These are phyloP conservation scores for Platysternon megacephalum DNA, from an alignment of 2,113 vertebrate genomes.

Conservation along the genomic window DNA sequence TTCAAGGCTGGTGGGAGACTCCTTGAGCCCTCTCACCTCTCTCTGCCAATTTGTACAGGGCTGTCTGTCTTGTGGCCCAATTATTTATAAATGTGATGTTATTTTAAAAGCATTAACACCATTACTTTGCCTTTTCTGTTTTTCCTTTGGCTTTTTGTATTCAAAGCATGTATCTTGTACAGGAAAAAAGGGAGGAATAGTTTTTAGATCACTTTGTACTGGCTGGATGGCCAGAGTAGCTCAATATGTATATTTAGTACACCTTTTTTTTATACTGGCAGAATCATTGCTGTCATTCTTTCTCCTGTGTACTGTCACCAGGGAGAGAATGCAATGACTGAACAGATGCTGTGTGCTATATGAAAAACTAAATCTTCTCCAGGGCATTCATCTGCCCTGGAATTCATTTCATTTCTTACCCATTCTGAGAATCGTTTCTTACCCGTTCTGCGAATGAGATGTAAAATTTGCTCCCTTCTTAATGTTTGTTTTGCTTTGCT, in stretches of 20 bases:
- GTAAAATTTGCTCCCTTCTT: background rate
- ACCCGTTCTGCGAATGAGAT: background rate
- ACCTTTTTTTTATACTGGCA: background rate
- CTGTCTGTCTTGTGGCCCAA: background rate
- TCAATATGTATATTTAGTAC: background rate
- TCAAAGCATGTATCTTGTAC: background rate
- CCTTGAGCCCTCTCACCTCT: background rate
- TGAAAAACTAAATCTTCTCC: constrained; percentile 12
- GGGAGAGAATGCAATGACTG: background rate
- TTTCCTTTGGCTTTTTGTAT: background rate
- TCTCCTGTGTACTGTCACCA: constrained; percentile 4
- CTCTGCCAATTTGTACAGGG: background rate
- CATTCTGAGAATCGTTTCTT: constrained; percentile 8
- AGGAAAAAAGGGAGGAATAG: background rate
- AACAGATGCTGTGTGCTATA: background rate
- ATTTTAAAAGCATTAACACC: background rate
- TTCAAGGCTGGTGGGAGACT: background rate
- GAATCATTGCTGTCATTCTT: background rate
- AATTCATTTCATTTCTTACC: constrained; percentile 23
- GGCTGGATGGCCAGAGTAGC: background rate
- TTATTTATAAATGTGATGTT: background rate
- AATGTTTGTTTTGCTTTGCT: background rate
- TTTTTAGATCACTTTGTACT: background rate
- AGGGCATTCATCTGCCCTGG: background rate
- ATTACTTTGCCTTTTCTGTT: background rate